Evolutionary conservation across 1,140 invertebrate species (phyloP).

Genomic region (Pogonomyrmex barbatus): DNA sequence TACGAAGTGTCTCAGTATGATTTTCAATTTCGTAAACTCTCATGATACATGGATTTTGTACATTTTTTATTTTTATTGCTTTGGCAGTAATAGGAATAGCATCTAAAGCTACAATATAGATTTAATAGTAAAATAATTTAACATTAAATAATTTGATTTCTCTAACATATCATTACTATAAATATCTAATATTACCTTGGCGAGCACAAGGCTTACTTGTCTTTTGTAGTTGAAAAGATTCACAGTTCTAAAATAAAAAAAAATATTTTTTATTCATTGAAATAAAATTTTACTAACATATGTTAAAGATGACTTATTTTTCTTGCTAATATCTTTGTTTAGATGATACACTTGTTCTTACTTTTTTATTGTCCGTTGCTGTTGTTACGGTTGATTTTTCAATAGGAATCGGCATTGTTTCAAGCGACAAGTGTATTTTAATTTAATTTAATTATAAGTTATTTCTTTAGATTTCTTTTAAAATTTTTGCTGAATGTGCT

Average conservation of each 20-base stretch:
- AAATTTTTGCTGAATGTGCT: neutral
- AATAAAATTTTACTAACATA: neutral
- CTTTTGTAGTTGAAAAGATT: neutral
- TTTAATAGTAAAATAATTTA: neutral
- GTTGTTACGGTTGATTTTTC: neutral
- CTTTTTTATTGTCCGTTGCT: neutral
- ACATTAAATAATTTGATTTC: neutral
- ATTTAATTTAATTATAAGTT: neutral
- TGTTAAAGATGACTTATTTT: neutral
- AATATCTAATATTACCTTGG: conserved; percentile 38
- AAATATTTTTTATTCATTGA: conserved; percentile 7
- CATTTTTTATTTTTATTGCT: neutral
- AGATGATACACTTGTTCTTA: neutral
- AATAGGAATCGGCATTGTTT: neutral
- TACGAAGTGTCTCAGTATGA: neutral
- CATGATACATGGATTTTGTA: conserved; percentile 12
- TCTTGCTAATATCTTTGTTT: neutral
- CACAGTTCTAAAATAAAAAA: neutral
- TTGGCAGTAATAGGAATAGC: conserved; percentile 19
- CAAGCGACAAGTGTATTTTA: neutral
- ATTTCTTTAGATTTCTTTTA: neutral
- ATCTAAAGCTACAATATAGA: neutral
- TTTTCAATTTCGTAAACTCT: conserved; percentile 9
- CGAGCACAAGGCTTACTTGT: neutral
- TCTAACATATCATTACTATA: neutral